Percentiles rank a stretch among this genome's conserved stretches.
Conservation (phyloP, 2,888 invertebrate species). For the Andrena fulva region DNA sequence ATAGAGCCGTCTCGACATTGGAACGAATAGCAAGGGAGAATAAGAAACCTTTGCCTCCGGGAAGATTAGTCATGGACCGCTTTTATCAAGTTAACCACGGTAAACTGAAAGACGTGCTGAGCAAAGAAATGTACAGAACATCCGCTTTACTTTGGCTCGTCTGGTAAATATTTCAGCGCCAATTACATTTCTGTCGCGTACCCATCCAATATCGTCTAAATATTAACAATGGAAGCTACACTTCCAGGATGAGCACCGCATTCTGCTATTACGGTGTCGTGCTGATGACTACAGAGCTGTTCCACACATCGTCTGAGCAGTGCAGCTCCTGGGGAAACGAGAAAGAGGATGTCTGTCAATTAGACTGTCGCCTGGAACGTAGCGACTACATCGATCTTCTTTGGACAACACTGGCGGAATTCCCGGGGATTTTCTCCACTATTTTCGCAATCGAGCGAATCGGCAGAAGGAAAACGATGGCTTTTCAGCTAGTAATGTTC, state of each 20-base stretch:
- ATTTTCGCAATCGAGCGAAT: slow-evolving; percentile 95
- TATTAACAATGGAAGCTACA: background rate
- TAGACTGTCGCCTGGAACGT: slow-evolving; percentile 90
- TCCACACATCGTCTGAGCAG: slow-evolving; percentile 88
- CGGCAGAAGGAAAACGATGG: slow-evolving; percentile 97
- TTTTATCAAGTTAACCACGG: slow-evolving; percentile 87
- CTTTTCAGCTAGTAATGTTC: slow-evolving; percentile 95
- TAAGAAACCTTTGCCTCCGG: slow-evolving; percentile 94
- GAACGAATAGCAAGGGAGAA: slow-evolving; percentile 95
- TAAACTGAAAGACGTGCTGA: slow-evolving; percentile 89
- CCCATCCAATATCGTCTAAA: slow-evolving; percentile 30
- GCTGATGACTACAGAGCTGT: slow-evolving; percentile 96
- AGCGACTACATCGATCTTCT: slow-evolving; percentile 96
- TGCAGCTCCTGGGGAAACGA: slow-evolving; percentile 80
- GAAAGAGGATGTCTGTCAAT: slow-evolving; percentile 83
- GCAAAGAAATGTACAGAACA: slow-evolving; percentile 93
- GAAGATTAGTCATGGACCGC: slow-evolving; percentile 93
- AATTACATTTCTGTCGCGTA: background rate
- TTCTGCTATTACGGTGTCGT: slow-evolving; percentile 98
- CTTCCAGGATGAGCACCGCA: slow-evolving; percentile 93
- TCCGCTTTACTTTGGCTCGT: slow-evolving; percentile 96
- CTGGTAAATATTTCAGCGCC: slow-evolving; percentile 87
- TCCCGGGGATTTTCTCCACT: slow-evolving; percentile 96
- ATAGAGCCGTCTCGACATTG: slow-evolving; percentile 93
- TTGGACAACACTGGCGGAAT: slow-evolving; percentile 97